These are phyloP conservation scores for Oophaga pumilio DNA, from an alignment of 2,113 vertebrate genomes.

Conservation along the genomic window DNA sequence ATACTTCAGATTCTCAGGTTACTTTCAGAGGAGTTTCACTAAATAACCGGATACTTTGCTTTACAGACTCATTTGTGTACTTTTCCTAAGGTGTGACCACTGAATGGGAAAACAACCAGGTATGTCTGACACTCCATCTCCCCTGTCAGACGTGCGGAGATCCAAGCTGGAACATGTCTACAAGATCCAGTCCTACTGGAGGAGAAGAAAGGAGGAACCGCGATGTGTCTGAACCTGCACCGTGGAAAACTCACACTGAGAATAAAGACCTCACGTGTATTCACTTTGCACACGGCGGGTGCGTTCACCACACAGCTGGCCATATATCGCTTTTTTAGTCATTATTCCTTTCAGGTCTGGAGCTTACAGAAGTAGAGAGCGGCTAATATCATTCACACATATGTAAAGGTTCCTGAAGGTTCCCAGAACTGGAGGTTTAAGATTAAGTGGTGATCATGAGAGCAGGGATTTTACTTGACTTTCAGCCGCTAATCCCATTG, in stretches of 20 bases:
- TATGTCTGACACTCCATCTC: slow-evolving; percentile 19
- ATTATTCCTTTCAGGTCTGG: background rate
- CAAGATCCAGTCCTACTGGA: slow-evolving; percentile 8
- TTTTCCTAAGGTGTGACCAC: slow-evolving; percentile 21
- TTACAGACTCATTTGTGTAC: background rate
- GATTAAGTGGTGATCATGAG: background rate
- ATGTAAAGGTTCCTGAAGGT: background rate
- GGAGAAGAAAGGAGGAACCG: slow-evolving; percentile 9
- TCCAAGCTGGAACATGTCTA: slow-evolving; percentile 35
- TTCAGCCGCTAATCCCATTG: background rate
- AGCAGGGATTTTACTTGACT: background rate
- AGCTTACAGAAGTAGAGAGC: background rate
- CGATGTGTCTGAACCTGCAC: slow-evolving; percentile 30
- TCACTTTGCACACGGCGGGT: background rate
- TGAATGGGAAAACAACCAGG: slow-evolving; percentile 27
- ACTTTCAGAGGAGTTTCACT: background rate
- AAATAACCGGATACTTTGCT: background rate
- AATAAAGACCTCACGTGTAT: background rate
- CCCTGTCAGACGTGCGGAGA: background rate
- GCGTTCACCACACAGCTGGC: background rate
- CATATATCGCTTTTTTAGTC: background rate
- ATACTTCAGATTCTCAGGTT: background rate
- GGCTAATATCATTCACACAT: background rate
- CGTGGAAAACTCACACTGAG: background rate
- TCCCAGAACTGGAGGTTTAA: background rate